Conservation (phyloP, 2,888 invertebrate species). For the Pyralis farinalis region DNA sequence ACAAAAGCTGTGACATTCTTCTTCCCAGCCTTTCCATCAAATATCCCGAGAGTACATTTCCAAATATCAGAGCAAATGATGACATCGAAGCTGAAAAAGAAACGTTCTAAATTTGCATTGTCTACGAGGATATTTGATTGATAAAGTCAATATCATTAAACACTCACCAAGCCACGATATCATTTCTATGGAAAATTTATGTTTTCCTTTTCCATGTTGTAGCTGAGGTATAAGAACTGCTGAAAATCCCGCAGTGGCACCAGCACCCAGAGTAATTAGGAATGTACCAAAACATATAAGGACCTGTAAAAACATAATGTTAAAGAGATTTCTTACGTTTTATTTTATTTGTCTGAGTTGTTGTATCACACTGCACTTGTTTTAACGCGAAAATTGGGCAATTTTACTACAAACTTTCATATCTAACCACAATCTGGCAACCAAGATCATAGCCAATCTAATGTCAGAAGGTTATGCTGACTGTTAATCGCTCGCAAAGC, state of each 20-base stretch:
- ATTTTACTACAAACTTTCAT: too few species aligned
- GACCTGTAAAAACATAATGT: conserved; percentile 1
- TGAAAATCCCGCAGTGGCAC: conserved; percentile 83
- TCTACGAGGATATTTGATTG: too few species aligned
- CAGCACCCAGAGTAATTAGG: conserved; percentile 75
- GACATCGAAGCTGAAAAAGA: conserved; percentile 81
- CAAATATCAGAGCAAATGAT: conserved; percentile 81
- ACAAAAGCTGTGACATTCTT: conserved; percentile 71
- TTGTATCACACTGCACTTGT: too few species aligned
- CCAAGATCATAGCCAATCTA: too few species aligned
- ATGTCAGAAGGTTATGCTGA: too few species aligned
- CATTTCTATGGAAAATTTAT: conserved; percentile 68
- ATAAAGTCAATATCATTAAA: conserved; percentile 7
- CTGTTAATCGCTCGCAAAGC: too few species aligned
- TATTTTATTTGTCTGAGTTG: background rate
- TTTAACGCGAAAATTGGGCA: too few species aligned
- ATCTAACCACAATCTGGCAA: too few species aligned
- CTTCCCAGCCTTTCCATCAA: conserved; percentile 83
- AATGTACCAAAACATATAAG: conserved; percentile 6
- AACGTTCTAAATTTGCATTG: background rate
- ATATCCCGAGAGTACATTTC: conserved; percentile 81
- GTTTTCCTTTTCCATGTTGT: conserved; percentile 46
- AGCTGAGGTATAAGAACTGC: conserved; percentile 84
- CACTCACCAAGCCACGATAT: conserved; percentile 83
- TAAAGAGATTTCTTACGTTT: too few species aligned